Base-by-base conservation (phyloP, 2,113 vertebrate genomes). In the Saccopteryx bilineata region DNA sequence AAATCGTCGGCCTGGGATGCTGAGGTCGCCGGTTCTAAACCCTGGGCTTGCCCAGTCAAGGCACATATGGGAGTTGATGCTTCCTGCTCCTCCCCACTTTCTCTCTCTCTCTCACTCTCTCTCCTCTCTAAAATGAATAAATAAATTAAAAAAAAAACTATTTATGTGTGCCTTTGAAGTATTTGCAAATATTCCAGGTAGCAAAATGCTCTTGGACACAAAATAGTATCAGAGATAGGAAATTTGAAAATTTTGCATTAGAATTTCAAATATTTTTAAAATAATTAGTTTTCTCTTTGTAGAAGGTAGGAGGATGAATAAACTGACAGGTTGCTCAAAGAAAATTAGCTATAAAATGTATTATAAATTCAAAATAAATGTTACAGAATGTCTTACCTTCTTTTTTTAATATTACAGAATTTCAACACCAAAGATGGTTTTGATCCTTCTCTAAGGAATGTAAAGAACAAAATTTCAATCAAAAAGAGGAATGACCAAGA, bases 371-470 rank as follows among this genome's bases (percentile, higher is more conserved):
- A 88, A 92, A 85, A 63, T 58, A 90, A 95, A 76, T 94, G 26
- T n/a, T 93, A 91, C n/a, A 75, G 56, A 86, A 87, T 92, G 18
- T 92, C 61, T 96, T 86, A 94, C 26, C 50, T 86, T 79, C 87
- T 91, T 87, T 85, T 58, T 58, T 68, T 19, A 93, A 93, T 89
- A 81, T 97, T 96, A 28, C 80, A 97, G 96, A 90, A 97, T 91
- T 61, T 94, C 84, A 80, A 81, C 69, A 80, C 81, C 52, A 72
- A 93, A 80, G 26, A 84, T 3, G 48, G 80, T 79, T 96, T 95
- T 97, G 98, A 97, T 78, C 94, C 96, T 92, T 96, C 97, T 84
- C 90, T 97, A 96, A 95, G 90, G 84, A 79, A 91, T 65, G 23
- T 96, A 84, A 84, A 75, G 63, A 66, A 61, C 48, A 95, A 87